phyloP scores from a whole-genome alignment of 2,113 vertebrate genomes.

The Leptosomus discolor region DNA sequence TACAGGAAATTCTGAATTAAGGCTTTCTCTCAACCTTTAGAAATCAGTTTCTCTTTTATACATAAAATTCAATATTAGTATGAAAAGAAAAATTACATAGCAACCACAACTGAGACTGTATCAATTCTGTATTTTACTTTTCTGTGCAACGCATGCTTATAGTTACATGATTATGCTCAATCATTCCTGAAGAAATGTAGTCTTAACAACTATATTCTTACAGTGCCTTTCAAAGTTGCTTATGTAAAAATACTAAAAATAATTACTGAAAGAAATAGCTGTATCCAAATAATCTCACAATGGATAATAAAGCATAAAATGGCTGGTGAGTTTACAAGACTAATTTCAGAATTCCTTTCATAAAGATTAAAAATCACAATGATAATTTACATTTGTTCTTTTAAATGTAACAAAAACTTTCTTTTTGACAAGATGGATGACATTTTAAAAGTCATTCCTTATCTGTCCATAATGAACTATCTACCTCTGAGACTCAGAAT shows the following conservation, averaged over 20 bases:
- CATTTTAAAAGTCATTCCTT: background rate
- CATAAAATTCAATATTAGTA: slow-evolving; percentile 12
- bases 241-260: background rate
- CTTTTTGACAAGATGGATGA: background rate
- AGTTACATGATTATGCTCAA: slow-evolving; percentile 23
- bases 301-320: background rate
- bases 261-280: background rate
- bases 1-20: slow-evolving; percentile 8
- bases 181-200: background rate
- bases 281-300: background rate
- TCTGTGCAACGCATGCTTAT: background rate
- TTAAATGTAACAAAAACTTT: background rate
- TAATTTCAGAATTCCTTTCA: background rate
- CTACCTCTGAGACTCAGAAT: background rate
- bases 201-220: slow-evolving; percentile 6
- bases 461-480: background rate
- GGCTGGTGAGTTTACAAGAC: background rate
- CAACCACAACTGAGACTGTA: background rate
- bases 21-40: background rate
- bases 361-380: background rate
- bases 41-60: slow-evolving; percentile 23
- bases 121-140: background rate
- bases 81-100: slow-evolving; percentile 48
- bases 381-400: background rate
- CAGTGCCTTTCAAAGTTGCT: background rate